Conservation (phyloP, 2,797 vertebrate genomes). For the Synaphobranchus kaupii region DNA sequence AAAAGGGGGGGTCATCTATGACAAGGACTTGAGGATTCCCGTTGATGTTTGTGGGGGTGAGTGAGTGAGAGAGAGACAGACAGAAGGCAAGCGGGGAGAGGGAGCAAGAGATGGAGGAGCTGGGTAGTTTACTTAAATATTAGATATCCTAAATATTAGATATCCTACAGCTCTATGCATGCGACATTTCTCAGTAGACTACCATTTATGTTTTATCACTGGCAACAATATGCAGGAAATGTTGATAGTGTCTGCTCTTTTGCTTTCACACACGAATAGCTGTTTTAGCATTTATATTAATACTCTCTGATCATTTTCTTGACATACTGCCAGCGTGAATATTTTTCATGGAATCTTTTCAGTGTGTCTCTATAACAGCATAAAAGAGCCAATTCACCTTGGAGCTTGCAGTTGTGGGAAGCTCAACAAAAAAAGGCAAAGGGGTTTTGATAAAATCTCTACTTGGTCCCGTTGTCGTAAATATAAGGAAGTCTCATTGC, state of each 20-base stretch:
- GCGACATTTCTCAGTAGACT: not conserved
- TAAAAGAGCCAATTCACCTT: not conserved
- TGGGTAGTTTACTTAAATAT: too few species aligned
- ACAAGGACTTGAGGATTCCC: too few species aligned
- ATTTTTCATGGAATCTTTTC: not conserved
- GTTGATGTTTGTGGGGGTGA: too few species aligned
- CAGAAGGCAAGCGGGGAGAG: too few species aligned
- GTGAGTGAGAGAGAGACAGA: too few species aligned
- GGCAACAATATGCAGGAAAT: not conserved
- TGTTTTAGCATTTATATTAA: constrained; percentile 5
- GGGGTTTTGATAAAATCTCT: not conserved
- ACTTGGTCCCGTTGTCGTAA: not conserved
- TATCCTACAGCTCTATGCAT: not conserved
- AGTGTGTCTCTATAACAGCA: not conserved
- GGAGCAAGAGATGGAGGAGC: too few species aligned
- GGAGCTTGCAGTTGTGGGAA: not conserved
- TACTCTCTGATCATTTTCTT: not conserved
- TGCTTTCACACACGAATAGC: not conserved
- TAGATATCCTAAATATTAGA: too few species aligned
- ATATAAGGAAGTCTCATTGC: not conserved
- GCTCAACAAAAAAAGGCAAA: too few species aligned
- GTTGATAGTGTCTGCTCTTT: not conserved
- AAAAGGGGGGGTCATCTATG: too few species aligned
- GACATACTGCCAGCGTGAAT: not conserved
- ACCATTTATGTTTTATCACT: not conserved